Evolutionary conservation across 2,888 invertebrate species (phyloP).

Genomic region (Onthophagus sagittarius): DNA sequence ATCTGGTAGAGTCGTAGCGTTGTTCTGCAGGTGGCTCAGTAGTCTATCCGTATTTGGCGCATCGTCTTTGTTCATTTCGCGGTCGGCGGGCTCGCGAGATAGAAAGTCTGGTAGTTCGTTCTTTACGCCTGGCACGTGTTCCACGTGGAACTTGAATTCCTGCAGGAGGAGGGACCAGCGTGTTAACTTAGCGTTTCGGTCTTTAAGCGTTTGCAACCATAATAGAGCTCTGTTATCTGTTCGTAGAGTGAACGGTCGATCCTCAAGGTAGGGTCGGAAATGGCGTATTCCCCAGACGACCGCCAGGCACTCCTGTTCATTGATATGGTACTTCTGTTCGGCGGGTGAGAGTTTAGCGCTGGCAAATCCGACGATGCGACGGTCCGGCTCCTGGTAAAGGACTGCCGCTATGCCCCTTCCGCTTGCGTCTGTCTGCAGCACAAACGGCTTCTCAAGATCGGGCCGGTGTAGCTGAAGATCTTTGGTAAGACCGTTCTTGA

Average conservation of each 20-base stretch:
- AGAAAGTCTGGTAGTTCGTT: conserved; percentile 29
- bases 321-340: conserved; percentile 28
- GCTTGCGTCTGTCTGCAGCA: conserved; percentile 23
- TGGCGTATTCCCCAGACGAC: conserved; percentile 31
- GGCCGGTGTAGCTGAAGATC: conserved; percentile 14
- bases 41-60: neutral
- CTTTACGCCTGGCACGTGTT: conserved; percentile 29
- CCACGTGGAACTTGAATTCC: conserved; percentile 27
- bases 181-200: conserved; percentile 21
- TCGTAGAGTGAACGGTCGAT: conserved; percentile 26
- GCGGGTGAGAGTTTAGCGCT: conserved; percentile 23
- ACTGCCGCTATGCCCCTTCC: conserved; percentile 30
- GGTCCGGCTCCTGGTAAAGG: conserved; percentile 26
- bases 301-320: conserved; percentile 33
- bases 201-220: conserved; percentile 26
- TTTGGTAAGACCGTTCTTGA: conserved; percentile 22
- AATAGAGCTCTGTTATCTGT: conserved; percentile 30
- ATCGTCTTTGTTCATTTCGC: neutral
- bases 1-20: neutral
- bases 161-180: conserved; percentile 27
- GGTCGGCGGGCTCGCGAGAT: conserved; percentile 22
- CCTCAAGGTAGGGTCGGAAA: conserved; percentile 31
- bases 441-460: neutral
- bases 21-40: neutral
- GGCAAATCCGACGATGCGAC: conserved; percentile 26